Percentiles rank a stretch among this genome's conserved stretches.
phyloP scores from a whole-genome alignment of 2,888 invertebrate species.

The Bellardia bayeri region DNA sequence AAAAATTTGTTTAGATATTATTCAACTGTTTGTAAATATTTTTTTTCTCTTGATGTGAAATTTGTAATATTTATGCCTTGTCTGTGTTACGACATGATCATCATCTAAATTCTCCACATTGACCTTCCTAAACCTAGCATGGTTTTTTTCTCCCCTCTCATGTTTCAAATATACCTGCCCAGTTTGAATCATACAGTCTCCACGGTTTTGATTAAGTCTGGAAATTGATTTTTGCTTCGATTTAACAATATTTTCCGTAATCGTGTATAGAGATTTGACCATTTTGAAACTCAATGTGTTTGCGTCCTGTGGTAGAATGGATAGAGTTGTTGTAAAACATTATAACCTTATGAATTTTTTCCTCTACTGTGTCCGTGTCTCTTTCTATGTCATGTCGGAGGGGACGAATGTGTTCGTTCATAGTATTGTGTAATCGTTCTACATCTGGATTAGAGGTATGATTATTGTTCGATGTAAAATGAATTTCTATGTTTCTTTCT shows the following conservation, averaged over 20 bases:
- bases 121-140: constrained; percentile 36
- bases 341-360: too few relatives aligned
- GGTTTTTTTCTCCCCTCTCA: constrained; percentile 31
- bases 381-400: too few relatives aligned
- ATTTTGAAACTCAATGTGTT: too few relatives aligned
- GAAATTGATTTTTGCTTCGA: constrained; percentile 1
- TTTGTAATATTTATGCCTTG: constrained; percentile 50
- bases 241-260: background rate
- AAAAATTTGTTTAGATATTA: too few relatives aligned
- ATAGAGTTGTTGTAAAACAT: too few relatives aligned
- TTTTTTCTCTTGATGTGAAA: constrained; percentile 28
- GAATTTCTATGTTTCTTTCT: constrained; percentile 60
- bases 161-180: constrained; percentile 25
- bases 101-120: constrained; percentile 11
- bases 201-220: background rate
- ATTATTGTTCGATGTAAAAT: constrained; percentile 65
- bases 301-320: too few relatives aligned
- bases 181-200: background rate
- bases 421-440: too few relatives aligned
- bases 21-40: too few relatives aligned
- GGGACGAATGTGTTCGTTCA: too few relatives aligned
- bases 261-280: background rate
- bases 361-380: too few relatives aligned
- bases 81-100: constrained; percentile 23
- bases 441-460: constrained; percentile 64